Conservation (phyloP, 2,888 invertebrate species). For the Lasioglossum morio region DNA sequence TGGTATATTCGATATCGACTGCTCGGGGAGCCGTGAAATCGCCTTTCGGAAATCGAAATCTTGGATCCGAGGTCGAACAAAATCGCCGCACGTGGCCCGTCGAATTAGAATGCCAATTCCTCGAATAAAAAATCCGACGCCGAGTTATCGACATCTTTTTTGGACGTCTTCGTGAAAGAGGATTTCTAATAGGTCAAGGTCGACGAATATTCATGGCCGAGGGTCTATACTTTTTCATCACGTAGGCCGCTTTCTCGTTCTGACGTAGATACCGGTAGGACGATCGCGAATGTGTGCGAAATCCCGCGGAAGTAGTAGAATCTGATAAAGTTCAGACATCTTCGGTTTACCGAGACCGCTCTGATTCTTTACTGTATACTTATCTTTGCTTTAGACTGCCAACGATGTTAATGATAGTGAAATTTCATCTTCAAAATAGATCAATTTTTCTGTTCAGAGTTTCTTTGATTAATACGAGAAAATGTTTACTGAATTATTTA, state of each 20-base stretch:
- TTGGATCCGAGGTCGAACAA: background rate
- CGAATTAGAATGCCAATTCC: background rate
- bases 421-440: background rate
- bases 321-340: slow-evolving; percentile 29
- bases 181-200: slow-evolving; percentile 58
- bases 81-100: background rate
- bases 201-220: slow-evolving; percentile 20
- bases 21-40: background rate
- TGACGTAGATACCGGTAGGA: background rate
- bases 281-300: background rate
- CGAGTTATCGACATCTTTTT: background rate
- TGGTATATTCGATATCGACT: background rate
- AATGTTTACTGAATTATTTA: background rate
- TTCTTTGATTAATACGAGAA: background rate
- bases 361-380: background rate
- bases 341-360: background rate
- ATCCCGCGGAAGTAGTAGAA: slow-evolving; percentile 36
- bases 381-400: background rate
- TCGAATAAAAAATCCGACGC: background rate
- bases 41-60: slow-evolving; percentile 1
- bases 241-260: slow-evolving; percentile 50
- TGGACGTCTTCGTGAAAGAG: slow-evolving; percentile 43
- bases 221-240: slow-evolving; percentile 46
- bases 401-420: background rate
- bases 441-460: background rate